Evolutionary conservation across 2,888 invertebrate genomes (phyloP), one percentile per base, ranked within the genome.

Genomic region (Caenorhabditis sinica): DNA sequence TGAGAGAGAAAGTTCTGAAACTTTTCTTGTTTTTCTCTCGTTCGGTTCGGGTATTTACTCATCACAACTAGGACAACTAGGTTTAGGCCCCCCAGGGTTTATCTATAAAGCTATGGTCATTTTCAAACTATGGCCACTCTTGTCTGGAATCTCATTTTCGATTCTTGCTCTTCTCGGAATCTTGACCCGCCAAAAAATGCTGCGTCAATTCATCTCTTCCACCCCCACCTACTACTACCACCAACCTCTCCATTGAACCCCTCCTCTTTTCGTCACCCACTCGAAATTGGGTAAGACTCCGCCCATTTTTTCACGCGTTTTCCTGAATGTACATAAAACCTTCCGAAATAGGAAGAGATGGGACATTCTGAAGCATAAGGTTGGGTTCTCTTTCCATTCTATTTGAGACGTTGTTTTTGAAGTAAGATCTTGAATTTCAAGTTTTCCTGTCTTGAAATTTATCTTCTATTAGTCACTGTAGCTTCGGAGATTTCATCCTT

Each of bases 241-340:
- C 25, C 56, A 28, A n/a, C 68, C 53, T 36, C 51, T 36, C 51
- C n/a, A 28, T 68, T 49, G 51, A 68, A 53, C 33, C 23, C 33
- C 30, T 66, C 33, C 30, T 28, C 15, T 68, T 68, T 68, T 68
- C 68, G 68, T 68, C 68, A 68, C 68, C 68, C 68, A 68, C 68
- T 68, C 51, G 25, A 66, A 66, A 66, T 49, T 56, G 36, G 68
- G 68, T 53, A 25, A 23, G 53, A 15, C 68, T 68, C 68, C 68
- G 68, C 68, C 68, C 68, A 68, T 23, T 23, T 68, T 68, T 66
- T 53, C 66, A 36, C 68, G 53, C 68, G 30, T 51, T 51, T 20
- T 49, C 45, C 43, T 45, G 30, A 23, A 68, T 68, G 53, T 53
- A 53, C 68, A 68, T 68, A 68, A 68, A 68, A 53, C 36, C 25